Conservation (phyloP, 1,140 invertebrate genomes). For the Trichomalopsis sarcophagae region DNA sequence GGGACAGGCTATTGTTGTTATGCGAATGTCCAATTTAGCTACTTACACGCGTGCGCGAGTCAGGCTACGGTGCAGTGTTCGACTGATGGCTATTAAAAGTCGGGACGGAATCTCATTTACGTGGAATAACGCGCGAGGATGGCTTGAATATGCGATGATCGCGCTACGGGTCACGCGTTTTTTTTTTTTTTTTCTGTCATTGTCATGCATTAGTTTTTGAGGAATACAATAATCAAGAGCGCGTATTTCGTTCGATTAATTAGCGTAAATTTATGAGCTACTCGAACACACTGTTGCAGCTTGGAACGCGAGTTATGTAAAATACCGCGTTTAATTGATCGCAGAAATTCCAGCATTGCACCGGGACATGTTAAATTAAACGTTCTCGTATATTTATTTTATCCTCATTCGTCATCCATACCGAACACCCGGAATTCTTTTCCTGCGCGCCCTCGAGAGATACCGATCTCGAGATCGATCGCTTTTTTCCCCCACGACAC, state of each 20-base stretch:
- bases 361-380: neutral
- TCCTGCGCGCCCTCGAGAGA: neutral
- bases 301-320: neutral
- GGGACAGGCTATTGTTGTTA: conserved; percentile 32
- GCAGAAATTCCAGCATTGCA: too few relatives aligned
- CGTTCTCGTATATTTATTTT: neutral
- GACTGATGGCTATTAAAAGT: conserved; percentile 18
- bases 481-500: neutral
- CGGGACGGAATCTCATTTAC: conserved; percentile 40
- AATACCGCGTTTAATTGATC: neutral
- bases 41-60: conserved; percentile 15
- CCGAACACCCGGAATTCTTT: neutral
- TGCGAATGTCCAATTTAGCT: conserved; percentile 46
- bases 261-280: neutral
- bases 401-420: neutral
- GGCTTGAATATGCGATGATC: conserved; percentile 40
- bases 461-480: neutral
- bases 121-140: conserved; percentile 21
- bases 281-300: neutral
- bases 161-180: neutral
- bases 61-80: neutral
- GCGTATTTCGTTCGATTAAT: neutral
- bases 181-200: neutral
- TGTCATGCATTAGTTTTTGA: neutral
- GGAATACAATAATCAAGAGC: too few relatives aligned